Evolutionary conservation across 2,888 invertebrate species (phyloP), one percentile per base, ranked within the genome.

Genomic region (Eupeodes latifasciatus): DNA sequence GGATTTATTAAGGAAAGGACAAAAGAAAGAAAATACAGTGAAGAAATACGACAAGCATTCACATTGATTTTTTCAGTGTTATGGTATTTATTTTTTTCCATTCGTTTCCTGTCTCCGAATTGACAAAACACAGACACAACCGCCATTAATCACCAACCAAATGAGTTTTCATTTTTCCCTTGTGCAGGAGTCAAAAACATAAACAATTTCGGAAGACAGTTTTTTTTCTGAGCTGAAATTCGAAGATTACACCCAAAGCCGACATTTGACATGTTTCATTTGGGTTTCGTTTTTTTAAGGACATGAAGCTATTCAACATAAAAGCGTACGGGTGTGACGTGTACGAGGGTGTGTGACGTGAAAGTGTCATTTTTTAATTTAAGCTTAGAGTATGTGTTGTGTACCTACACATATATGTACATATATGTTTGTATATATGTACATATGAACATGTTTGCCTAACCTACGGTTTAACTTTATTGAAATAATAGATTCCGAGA

Each of bases 251-350:
- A 84, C 72, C 76, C 55, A 87, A 84, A 84, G 76, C 19, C 64
- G 87, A 84, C 87, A 81, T 84, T 87, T 87, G 87, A 87, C 84
- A 87, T 84, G 84, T 80, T 87, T 80, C 80, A 84, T 83, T 83
- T 80, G 80, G 62, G 67, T 77, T 55, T 74, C 27, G 12, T 71
- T 71, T 57, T 57, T 72, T 59, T 47, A 57, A 66, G 34, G 16
- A 49, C 47, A 36, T 27, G 53, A 27, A 40, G 16, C 12, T 27
- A 14, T 12, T 34, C 47, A 49, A n/a, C 55, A 57, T 55, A 57
- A n/a, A 27, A 34, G 55, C 10, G 19, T 11, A 57, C 14, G 27
- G 57, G 57, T 27, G 2, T 27, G 12, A 12, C 5, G 5, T 12
- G 27, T 7, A 55, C 12, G 51, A 49, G 59, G 53, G 53, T 72